Evolutionary conservation across 2,797 vertebrate species (phyloP), one percentile per base, ranked within the genome.

Genomic region (Urophycis tenuis): DNA sequence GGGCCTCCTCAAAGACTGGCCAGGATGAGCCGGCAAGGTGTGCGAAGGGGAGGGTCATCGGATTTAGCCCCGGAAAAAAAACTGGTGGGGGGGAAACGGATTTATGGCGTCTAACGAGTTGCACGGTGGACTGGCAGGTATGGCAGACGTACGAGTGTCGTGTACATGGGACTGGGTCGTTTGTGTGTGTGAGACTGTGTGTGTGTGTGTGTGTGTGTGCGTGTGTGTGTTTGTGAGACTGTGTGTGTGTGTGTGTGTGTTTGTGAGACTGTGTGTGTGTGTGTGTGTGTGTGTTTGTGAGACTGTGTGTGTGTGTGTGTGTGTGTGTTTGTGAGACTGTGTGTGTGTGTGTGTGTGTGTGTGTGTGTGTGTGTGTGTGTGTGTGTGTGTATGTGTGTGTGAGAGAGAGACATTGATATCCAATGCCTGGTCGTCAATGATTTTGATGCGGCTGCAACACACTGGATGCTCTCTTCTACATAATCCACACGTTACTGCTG

Each of bases 31-130:
- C 76, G 87, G 83, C 31, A 82, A 86, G 84, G 84, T 86, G 83
- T 74, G 82, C 81, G 79, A 22, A 22, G 74, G 19, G 49, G 82
- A 91, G 92, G 92, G 90, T 93, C 90, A 91, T 73, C 22, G 72
- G 83, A 82, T 73, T 82, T 77, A 74, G 79, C 81, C 77, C 80
- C 78, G 76, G 19, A 53, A 87, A 76, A 73, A 17, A 3, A n/a
- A n/a, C n/a, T n/a, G n/a, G n/a, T 39, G 80, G 75, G 25, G 22
- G 49, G 49, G 11, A 75, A 78, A 80, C 82, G 17, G 88, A 92
- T 88, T 88, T 88, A 92, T 83, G 30, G 78, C 77, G 19, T 33
- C 79, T 83, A 89, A 87, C 79, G 86, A 91, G 86, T 25, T 67
- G 76, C 85, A 85, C 67, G 67, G 80, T 76, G 78, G 86, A 79